A percentile compares a stretch with the other conserved stretches of the same genome.
Conservation (phyloP, 30 jellyfish, hydroid and myxozoan genomes). For the Cassiopea xamachana region DNA sequence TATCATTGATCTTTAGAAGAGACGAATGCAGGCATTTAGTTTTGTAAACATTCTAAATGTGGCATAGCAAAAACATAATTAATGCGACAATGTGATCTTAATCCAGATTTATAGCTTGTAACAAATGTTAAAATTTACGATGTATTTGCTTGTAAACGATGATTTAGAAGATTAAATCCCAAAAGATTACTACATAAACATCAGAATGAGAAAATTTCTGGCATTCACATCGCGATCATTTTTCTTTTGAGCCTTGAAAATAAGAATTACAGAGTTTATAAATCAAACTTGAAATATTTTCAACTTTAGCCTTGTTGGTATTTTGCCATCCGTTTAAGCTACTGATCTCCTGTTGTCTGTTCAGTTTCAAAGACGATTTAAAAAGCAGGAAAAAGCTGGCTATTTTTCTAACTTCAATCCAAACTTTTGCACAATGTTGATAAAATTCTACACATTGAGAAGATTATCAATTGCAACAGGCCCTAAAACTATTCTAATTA, state of each 20-base stretch:
- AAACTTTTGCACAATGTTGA: background rate
- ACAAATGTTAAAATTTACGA: constrained; percentile 2
- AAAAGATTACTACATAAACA: constrained; percentile 2
- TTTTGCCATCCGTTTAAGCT: background rate
- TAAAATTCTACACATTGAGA: background rate
- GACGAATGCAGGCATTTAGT: background rate
- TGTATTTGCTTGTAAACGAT: constrained; percentile 5
- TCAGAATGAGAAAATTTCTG: constrained; percentile 6
- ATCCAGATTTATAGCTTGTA: constrained; percentile 29
- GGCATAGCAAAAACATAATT: background rate
- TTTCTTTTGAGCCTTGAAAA: background rate
- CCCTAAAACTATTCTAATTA: background rate
- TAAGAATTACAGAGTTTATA: constrained; percentile 6
- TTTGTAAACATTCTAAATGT: background rate
- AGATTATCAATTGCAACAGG: background rate
- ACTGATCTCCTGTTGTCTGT: background rate
- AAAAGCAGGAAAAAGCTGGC: background rate
- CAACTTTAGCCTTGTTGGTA: background rate
- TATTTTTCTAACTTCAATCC: background rate
- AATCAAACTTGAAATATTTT: background rate
- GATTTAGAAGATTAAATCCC: background rate
- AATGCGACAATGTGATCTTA: background rate
- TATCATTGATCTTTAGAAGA: background rate
- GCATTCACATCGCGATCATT: constrained; percentile 20
- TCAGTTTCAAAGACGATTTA: background rate